Percentiles rank a stretch among this genome's conserved stretches.
Evolutionary conservation across 2,888 invertebrate species (phyloP).

Genomic region (Spilarctia lutea): DNA sequence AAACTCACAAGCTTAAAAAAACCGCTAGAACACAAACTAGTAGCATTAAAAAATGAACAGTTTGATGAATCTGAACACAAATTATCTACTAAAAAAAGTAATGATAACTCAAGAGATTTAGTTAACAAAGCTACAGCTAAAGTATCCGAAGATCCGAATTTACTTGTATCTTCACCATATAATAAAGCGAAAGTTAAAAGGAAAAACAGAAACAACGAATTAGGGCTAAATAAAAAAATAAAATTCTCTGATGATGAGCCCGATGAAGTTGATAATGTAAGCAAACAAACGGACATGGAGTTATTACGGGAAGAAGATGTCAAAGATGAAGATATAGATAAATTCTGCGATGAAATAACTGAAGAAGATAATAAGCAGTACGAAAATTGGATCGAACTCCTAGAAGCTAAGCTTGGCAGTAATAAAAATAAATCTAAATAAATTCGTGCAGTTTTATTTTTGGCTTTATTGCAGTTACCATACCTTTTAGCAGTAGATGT

Average conservation of each 20-base stretch:
- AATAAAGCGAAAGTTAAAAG: conserved; percentile 30
- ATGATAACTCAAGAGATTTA: conserved; percentile 22
- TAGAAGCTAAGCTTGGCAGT: conserved; percentile 73
- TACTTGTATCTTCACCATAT: background rate
- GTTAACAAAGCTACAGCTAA: background rate
- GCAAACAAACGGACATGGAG: conserved; percentile 36
- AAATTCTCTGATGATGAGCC: conserved; percentile 54
- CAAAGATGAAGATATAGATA: conserved; percentile 80
- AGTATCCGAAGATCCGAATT: background rate
- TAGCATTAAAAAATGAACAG: background rate
- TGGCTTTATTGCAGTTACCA: background rate
- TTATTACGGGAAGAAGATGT: conserved; percentile 65
- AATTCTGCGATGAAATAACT: conserved; percentile 76
- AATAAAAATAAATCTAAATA: conserved; percentile 63
- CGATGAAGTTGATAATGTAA: conserved; percentile 33
- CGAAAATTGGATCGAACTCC: conserved; percentile 77
- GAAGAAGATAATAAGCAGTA: conserved; percentile 78
- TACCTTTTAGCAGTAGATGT: too few relatives aligned
- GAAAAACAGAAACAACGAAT: conserved; percentile 31
- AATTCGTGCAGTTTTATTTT: conserved; percentile 22
- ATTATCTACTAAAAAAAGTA: background rate
- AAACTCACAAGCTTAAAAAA: background rate
- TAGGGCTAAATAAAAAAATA: conserved; percentile 48
- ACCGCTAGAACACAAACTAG: background rate
- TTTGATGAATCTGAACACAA: background rate